Evolutionary conservation across 1,140 invertebrate species (phyloP), one percentile per base, ranked within the genome.

Genomic region (Zaprionus lachaisei): DNA sequence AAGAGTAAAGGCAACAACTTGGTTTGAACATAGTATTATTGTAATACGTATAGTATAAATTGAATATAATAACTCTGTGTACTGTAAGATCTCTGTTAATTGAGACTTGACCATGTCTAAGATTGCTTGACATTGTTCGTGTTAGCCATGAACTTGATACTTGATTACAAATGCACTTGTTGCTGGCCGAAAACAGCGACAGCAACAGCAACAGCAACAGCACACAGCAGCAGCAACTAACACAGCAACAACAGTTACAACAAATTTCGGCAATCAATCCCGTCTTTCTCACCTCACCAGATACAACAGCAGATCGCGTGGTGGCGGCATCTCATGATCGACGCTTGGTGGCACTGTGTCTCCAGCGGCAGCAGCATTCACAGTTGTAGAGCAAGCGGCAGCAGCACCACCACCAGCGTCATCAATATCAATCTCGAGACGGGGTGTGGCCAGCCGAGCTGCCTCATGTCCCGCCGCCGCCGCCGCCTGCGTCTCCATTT

Each of bases 301-400:
- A 92, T 95, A 95, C 47, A 95, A 90, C 26, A 95, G 93, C 54
- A 95, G 87, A 64, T 95, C 94, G 77, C 94, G 95, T n/a, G 95
- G 95, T 31, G 95, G 95, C 55, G 60, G 67, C 55, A 55, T 51
- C 64, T 95, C 94, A 87, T 94, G 95, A 70, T 93, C 93, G 58
- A 77, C 66, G 71, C 62, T 58, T 62, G 75, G 67, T 82, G 82
- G 83, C 82, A 85, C 34, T 60, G 67, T 85, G 83, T 85, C 85
- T 83, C 84, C 79, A 79, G 69, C 72, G 49, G 64, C 58, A 72
- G 28, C 70, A 9, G 41, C 41, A 47, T 14, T 12, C 37, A 77
- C 66, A 37, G 31, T 72, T 61, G 22, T 38, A 41, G 26, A 34
- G 20, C 38, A 28, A 54, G 67, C 54, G 38, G 17, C 66, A 22